Evolutionary conservation across 2,797 vertebrate species (phyloP).

Genomic region (Urophycis tenuis): DNA sequence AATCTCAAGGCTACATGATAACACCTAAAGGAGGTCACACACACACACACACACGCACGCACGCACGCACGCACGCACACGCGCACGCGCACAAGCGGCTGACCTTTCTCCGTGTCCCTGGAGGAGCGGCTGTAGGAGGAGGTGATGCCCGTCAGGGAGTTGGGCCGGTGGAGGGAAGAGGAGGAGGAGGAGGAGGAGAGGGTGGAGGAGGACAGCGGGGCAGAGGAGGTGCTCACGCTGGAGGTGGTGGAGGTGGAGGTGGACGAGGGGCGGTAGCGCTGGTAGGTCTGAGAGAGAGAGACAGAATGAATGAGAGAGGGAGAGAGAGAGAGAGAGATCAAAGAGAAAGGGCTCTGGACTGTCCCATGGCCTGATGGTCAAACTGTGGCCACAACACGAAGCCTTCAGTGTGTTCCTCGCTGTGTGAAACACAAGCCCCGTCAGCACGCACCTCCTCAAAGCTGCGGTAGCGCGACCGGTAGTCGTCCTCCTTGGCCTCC

Average conservation of each 20-base stretch:
- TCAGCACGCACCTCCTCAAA: slow-evolving; percentile 78
- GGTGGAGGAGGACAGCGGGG: slow-evolving; percentile 72
- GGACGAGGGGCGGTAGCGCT: slow-evolving; percentile 81
- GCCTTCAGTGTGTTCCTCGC: too few relatives aligned
- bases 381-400: too few relatives aligned
- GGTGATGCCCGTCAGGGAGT: slow-evolving; percentile 92
- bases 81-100: neutral
- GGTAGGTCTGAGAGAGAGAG: slow-evolving; percentile 63
- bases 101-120: slow-evolving; percentile 91
- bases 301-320: neutral
- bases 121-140: slow-evolving; percentile 86
- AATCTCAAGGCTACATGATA: too few relatives aligned
- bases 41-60: too few relatives aligned
- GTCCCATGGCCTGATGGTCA: too few relatives aligned
- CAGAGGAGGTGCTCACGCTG: slow-evolving; percentile 73
- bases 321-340: neutral
- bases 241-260: slow-evolving; percentile 76
- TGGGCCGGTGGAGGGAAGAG: slow-evolving; percentile 84
- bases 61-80: too few relatives aligned
- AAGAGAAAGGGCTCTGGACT: too few relatives aligned
- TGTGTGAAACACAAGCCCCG: neutral
- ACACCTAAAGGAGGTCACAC: too few relatives aligned
- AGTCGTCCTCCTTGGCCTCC: slow-evolving; percentile 91
- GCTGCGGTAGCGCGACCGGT: slow-evolving; percentile 86
- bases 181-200: slow-evolving; percentile 75